These are phyloP conservation scores for Seriola rivoliana DNA, from an alignment of 2,113 vertebrate genomes.

Conservation along the genomic window DNA sequence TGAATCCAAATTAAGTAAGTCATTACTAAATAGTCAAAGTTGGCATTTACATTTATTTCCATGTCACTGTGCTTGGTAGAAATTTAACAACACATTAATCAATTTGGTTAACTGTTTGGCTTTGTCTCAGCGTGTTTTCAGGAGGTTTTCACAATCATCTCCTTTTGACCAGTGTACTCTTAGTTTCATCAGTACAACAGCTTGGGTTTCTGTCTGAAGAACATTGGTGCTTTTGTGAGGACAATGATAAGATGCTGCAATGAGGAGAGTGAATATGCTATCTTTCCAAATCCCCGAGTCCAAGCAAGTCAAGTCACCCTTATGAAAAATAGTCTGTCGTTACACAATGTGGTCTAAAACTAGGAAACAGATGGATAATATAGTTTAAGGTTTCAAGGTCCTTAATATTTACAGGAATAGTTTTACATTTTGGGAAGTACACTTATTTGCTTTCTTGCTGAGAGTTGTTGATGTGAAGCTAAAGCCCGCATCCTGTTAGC, in stretches of 20 bases:
- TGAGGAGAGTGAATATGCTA: not conserved
- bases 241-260: not conserved
- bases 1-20: constrained; percentile 69
- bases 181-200: constrained; percentile 14
- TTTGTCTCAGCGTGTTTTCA: constrained; percentile 39
- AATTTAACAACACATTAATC: constrained; percentile 71
- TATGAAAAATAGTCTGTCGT: not conserved
- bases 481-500: not conserved
- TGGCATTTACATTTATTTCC: constrained; percentile 66
- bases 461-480: not conserved
- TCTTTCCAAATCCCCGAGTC: constrained; percentile 9
- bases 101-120: constrained; percentile 56
- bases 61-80: constrained; percentile 51
- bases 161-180: constrained; percentile 11
- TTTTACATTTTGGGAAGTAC: not conserved
- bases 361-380: not conserved
- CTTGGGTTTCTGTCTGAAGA: constrained; percentile 19
- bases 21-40: constrained; percentile 61
- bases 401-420: not conserved
- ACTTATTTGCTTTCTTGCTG: not conserved
- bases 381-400: not conserved
- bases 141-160: constrained; percentile 28
- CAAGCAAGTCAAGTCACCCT: not conserved
- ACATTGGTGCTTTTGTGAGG: not conserved
- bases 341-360: not conserved